A percentile compares a stretch with the other conserved stretches of the same genome.
phyloP scores from a whole-genome alignment of 35 echinoderm and acorn worm genomes.

The Anneissia japonica region DNA sequence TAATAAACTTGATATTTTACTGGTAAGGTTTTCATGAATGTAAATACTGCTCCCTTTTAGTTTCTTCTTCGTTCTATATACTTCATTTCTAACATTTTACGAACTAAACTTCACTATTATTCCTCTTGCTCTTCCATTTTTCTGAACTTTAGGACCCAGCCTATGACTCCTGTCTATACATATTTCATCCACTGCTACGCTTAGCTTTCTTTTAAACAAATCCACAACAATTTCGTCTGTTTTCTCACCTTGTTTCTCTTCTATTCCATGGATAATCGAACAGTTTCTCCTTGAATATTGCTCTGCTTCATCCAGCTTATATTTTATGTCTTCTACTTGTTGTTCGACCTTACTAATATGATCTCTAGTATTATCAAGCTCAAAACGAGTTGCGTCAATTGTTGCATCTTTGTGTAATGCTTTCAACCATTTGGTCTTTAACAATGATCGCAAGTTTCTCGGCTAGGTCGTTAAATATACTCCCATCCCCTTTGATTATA shows the following conservation, averaged over 20 bases:
- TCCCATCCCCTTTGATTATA: neutral
- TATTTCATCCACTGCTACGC: neutral
- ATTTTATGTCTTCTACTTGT: neutral
- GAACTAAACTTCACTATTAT: constrained; percentile 13
- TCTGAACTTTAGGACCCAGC: neutral
- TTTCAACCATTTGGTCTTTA: neutral
- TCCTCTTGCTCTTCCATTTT: neutral
- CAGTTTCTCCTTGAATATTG: constrained; percentile 17
- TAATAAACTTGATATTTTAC: neutral
- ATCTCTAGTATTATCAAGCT: neutral
- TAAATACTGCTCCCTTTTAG: constrained; percentile 17
- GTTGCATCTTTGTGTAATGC: neutral
- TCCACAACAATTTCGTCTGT: neutral
- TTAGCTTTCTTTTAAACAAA: neutral
- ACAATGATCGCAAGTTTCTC: neutral
- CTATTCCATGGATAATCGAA: constrained; percentile 10
- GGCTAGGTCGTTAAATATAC: neutral
- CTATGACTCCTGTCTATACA: neutral
- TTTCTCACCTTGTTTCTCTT: neutral
- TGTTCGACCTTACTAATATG: neutral
- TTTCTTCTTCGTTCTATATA: neutral
- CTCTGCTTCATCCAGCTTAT: constrained; percentile 4
- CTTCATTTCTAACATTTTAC: neutral
- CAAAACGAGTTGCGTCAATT: neutral
- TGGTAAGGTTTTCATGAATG: constrained; percentile 18